A percentile compares a stretch with the other conserved stretches of the same genome.
Evolutionary conservation across 2,888 invertebrate genomes (phyloP).

Genomic region (Tridacna gigas): DNA sequence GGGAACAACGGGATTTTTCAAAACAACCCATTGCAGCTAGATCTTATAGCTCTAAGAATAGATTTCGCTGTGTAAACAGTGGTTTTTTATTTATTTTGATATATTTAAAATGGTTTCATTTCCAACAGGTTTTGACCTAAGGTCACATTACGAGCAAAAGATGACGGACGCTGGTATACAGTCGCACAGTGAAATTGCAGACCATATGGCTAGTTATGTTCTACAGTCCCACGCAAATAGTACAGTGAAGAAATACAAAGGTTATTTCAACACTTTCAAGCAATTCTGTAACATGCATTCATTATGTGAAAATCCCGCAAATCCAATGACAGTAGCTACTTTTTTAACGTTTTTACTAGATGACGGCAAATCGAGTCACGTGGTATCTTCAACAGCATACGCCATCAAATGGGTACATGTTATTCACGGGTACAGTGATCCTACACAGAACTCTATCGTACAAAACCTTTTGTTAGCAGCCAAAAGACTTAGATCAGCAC

Average conservation of each 20-base stretch:
- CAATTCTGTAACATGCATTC: background rate
- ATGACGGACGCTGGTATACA: background rate
- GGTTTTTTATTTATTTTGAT: background rate
- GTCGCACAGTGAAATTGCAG: background rate
- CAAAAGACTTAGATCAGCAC: constrained; percentile 24
- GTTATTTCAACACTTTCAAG: background rate
- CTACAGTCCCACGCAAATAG: background rate
- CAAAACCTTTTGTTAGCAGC: constrained; percentile 6
- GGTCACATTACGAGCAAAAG: background rate
- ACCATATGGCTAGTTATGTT: background rate
- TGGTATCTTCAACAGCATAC: constrained; percentile 7
- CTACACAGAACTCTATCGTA: constrained; percentile 23
- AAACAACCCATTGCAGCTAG: background rate
- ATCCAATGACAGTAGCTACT: constrained; percentile 4
- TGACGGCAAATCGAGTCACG: background rate
- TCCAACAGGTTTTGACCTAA: constrained; percentile 14
- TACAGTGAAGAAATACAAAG: constrained; percentile 5
- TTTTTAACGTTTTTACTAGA: constrained; percentile 13
- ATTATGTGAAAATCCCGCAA: background rate
- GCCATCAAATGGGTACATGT: constrained; percentile 38
- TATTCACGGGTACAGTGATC: constrained; percentile 33
- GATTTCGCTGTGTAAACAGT: background rate
- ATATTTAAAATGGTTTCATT: background rate
- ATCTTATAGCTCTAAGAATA: background rate
- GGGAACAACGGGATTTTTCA: constrained; percentile 4